Evolutionary conservation across 1,140 invertebrate species (phyloP).

Genomic region (Lasioglossum baleicum): DNA sequence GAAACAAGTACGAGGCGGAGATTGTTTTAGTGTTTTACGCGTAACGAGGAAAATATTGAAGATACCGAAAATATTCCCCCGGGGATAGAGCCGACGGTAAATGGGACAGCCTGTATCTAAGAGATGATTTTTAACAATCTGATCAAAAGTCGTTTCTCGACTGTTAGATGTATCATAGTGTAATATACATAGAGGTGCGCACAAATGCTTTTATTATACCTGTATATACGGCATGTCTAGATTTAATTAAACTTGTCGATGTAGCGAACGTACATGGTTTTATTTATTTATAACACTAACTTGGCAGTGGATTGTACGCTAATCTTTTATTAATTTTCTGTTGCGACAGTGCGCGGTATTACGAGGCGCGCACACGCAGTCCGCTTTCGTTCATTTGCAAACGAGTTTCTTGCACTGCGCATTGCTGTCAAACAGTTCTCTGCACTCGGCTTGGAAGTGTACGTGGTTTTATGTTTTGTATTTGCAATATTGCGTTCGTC

Average conservation of each 20-base stretch:
- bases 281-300: constrained; percentile 69
- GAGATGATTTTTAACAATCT: constrained; percentile 10
- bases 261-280: constrained; percentile 69
- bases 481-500: not conserved
- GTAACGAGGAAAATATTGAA: not conserved
- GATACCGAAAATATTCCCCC: not conserved
- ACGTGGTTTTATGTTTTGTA: not conserved
- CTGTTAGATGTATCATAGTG: constrained; percentile 46
- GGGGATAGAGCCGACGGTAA: not conserved
- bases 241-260: constrained; percentile 70
- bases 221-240: constrained; percentile 70
- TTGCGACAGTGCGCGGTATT: not conserved
- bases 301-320: constrained; percentile 28
- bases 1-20: not conserved
- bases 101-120: not conserved
- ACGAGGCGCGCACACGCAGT: not conserved
- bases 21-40: not conserved
- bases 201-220: constrained; percentile 59
- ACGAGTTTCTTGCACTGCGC: not conserved
- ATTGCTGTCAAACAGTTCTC: not conserved
- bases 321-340: constrained; percentile 31
- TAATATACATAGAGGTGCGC: constrained; percentile 29
- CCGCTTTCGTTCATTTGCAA: constrained; percentile 8
- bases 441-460: constrained; percentile 4
- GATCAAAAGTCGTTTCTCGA: constrained; percentile 10